Evolutionary conservation across 2,113 vertebrate species (phyloP), one percentile per base, ranked within the genome.

Genomic region (Nesoenas mayeri): DNA sequence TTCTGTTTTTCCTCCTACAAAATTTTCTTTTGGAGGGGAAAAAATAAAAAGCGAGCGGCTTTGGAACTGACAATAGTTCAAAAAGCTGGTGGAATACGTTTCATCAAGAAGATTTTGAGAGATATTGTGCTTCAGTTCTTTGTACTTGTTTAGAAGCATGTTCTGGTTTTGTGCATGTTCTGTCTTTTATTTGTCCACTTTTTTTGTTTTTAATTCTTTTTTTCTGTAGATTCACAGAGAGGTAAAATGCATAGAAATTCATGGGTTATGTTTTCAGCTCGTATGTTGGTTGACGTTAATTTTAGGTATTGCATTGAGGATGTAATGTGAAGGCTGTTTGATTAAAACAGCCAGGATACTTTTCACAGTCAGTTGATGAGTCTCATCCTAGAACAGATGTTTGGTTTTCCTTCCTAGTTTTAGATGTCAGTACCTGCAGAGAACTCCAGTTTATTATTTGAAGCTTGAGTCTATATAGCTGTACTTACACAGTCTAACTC

Each of bases 391-490:
- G 64, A 73, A 42, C 73, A 77, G 14, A 29, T 28, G 9, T 11
- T 58, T 47, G 34, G 4, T 91, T 79, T 75, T 66, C 40, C 28
- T 51, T 31, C 3, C 12, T 26, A 4, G 32, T 47, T 95, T 47
- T 90, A 60, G 15, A 58, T 85, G 54, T 79, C 0, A 0, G 15
- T 67, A 12, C 14, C 28, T 86, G 36, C 26, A 48, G 24, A 85
- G 42, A 25, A 61, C 34, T 54, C 42, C 34, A 79, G n/a, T 12
- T 64, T 87, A 10, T 18, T 10, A 18, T 15, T 8, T 48, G 65
- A 36, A 88, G 18, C 29, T 85, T 0, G 0, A 58, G 60, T 62
- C 64, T 66, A 0, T 51, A 0, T 29, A 60, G 50, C 21, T 54
- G 15, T 40, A 14, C 12, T 77, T 73, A 13, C 0, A 4, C 31